These are phyloP conservation scores for Muscicapa adusta DNA, from an alignment of 2,113 vertebrate genomes.

Conservation along the genomic window DNA sequence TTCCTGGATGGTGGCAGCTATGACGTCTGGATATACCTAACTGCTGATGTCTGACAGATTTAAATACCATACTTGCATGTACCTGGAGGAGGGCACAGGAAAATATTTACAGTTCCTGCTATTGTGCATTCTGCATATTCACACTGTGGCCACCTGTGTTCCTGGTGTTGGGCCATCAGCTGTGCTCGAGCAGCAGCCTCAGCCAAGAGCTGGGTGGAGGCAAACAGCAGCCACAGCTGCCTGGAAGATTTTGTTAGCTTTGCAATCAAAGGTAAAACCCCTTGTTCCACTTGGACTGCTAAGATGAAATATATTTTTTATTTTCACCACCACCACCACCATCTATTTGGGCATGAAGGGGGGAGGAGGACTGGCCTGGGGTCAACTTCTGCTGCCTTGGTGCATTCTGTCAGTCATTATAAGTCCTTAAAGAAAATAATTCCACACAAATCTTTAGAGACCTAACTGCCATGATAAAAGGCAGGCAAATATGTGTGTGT, in stretches of 20 bases:
- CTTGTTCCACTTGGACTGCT: neutral
- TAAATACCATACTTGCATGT: neutral
- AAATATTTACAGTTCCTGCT: neutral
- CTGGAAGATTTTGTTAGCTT: neutral
- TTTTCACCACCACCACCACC: neutral
- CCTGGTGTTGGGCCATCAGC: neutral
- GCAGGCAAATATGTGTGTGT: accelerated
- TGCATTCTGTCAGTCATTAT: neutral
- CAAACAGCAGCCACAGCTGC: accelerated
- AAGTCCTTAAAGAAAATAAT: neutral
- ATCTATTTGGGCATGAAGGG: neutral
- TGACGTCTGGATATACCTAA: neutral
- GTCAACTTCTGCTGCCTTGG: neutral
- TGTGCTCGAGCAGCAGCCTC: neutral
- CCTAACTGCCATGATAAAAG: neutral
- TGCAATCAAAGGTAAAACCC: neutral
- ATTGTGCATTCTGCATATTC: accelerated
- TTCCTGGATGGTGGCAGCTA: neutral
- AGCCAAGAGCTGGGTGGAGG: neutral
- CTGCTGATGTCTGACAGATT: neutral
- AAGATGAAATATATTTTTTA: neutral
- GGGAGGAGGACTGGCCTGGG: neutral
- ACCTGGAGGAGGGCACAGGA: neutral
- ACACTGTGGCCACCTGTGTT: accelerated
- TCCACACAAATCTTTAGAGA: accelerated